Base-by-base conservation (phyloP, 2,797 vertebrate genomes). In the Lagodon rhomboides region DNA sequence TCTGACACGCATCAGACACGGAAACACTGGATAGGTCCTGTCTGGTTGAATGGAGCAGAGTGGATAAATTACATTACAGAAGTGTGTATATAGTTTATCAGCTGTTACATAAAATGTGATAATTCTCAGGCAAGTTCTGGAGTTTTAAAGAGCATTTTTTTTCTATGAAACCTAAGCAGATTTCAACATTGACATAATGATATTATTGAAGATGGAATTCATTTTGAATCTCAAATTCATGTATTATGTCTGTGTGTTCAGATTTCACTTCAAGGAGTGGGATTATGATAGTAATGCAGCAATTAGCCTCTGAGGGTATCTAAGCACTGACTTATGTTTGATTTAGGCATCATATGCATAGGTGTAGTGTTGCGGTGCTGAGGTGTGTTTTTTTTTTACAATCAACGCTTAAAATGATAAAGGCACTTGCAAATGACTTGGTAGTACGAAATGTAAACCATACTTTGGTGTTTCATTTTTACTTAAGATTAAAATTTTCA, bases 1-100 rank as follows among this genome's bases (percentile, higher is more conserved):
- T 68, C 15, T 77, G 81, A 86, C 87, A 85, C 30, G 22, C 80
- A 80, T 44, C 83, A 77, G 61, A 84, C 59, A 63, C 59, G 68
- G 59, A 41, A 79, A 77, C 63, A 54, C 68, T 56, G 12, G 41
- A 68, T 51, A 38, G 63, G 56, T 71, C 30, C 47, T 44, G 59
- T 49, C 50, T 71, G 73, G 60, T 47, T 75, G 75, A 68, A 67
- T 23, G 41, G 27, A 71, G 53, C 20, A 38, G 12, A 5, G 16
- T 43, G 61, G 65, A 80, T 71, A 75, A 75, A 83, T 81, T 30
- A 85, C n/a, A 58, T 46, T 25, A 22, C n/a, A 69, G 56, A 27
- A 54, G 3, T 38, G 9, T 59, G 47, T 53, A n/a, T 64, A 38
- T 30, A 46, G 41, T 47, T n/a, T 18, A 18, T 73, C n/a, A 27